Evolutionary conservation across 2,888 invertebrate species (phyloP).

Genomic region (Cryptus viduatorius): DNA sequence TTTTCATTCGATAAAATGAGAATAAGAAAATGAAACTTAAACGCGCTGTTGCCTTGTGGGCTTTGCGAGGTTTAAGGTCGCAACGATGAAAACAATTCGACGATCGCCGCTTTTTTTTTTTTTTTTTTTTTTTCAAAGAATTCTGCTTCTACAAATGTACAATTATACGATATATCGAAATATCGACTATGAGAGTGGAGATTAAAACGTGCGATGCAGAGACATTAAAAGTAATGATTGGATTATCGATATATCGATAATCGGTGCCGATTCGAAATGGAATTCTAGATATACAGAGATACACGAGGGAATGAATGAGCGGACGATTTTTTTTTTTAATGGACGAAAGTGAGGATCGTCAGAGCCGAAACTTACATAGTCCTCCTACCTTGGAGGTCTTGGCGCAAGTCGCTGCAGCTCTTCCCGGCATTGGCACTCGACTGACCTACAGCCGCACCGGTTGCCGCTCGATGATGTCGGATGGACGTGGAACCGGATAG

Average conservation of each 20-base stretch:
- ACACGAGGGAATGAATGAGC: conserved; percentile 24
- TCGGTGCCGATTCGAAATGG: conserved; percentile 52
- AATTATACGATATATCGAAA: neutral
- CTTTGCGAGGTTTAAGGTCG: conserved; percentile 64
- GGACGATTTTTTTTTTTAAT: conserved; percentile 32
- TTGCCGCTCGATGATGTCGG: conserved; percentile 78
- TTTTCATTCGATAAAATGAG: neutral
- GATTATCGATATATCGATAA: neutral
- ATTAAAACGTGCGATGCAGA: conserved; percentile 55
- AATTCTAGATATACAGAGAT: conserved; percentile 28
- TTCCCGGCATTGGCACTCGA: conserved; percentile 81
- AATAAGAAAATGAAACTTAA: conserved; percentile 23
- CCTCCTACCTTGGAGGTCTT: conserved; percentile 89
- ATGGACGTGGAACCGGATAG: conserved; percentile 78
- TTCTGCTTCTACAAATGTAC: neutral
- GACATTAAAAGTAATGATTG: conserved; percentile 12
- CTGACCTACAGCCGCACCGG: conserved; percentile 67
- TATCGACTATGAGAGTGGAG: conserved; percentile 35
- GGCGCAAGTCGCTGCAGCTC: conserved; percentile 84
- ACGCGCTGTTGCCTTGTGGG: conserved; percentile 54
- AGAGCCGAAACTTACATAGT: conserved; percentile 91
- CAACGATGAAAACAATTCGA: conserved; percentile 64
- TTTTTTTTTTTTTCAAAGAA: neutral
- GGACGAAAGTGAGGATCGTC: conserved; percentile 79
- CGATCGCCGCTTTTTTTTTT: conserved; percentile 44